phyloP scores from a whole-genome alignment of 2,113 vertebrate genomes.

The Anser brachyrhynchus region DNA sequence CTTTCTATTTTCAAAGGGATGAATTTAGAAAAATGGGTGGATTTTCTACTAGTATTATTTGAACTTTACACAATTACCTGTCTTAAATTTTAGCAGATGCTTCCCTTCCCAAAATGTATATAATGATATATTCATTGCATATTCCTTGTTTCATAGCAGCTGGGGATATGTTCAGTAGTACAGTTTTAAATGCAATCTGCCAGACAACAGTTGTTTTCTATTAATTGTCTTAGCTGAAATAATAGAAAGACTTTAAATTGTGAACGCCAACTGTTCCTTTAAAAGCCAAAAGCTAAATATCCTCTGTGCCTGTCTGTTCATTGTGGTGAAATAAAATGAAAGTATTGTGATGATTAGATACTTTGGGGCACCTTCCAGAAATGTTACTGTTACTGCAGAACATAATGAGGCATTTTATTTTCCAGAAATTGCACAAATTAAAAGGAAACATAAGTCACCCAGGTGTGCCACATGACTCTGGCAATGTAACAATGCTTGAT shows the following conservation, averaged over 20 bases:
- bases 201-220: slow-evolving; percentile 9
- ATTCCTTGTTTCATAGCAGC: not conserved
- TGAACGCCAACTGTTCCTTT: slow-evolving; percentile 1
- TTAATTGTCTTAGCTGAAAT: slow-evolving; percentile 43
- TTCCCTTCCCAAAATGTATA: not conserved
- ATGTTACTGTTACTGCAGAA: slow-evolving; percentile 7
- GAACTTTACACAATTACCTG: not conserved
- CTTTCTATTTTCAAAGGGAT: not conserved
- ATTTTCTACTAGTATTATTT: not conserved
- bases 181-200: slow-evolving; percentile 16
- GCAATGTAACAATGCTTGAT: not conserved
- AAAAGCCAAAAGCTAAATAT: slow-evolving; percentile 15
- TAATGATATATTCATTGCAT: not conserved
- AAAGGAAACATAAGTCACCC: slow-evolving; percentile 8
- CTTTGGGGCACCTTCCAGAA: not conserved
- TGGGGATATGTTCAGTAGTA: not conserved
- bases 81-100: not conserved
- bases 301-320: not conserved
- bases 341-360: not conserved
- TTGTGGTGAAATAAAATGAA: slow-evolving; percentile 21
- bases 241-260: slow-evolving; percentile 21
- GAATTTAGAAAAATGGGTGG: not conserved
- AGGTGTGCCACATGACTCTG: not conserved
- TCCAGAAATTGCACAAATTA: slow-evolving; percentile 1
- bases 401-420: slow-evolving; percentile 39